Conservation (phyloP, 2,797 vertebrate species). For the Taenioides sp. region DNA sequence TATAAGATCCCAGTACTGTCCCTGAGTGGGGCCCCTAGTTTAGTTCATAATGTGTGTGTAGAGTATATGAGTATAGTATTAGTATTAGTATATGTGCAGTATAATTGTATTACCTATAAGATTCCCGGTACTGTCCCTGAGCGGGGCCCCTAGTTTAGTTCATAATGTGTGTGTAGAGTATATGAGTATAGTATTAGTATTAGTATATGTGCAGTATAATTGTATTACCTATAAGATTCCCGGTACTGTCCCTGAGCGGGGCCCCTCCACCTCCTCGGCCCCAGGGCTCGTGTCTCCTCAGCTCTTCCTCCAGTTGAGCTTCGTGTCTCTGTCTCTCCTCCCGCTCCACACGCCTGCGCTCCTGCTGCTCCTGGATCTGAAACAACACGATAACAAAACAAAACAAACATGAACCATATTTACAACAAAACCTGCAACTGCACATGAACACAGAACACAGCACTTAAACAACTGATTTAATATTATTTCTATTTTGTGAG, state of each 20-base stretch:
- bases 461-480: too few relatives aligned
- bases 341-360: constrained; percentile 78
- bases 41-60: too few relatives aligned
- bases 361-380: constrained; percentile 87
- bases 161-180: too few relatives aligned
- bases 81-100: not conserved
- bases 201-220: not conserved
- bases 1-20: constrained; percentile 66
- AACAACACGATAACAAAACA: not conserved
- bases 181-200: too few relatives aligned
- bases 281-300: constrained; percentile 90
- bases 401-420: not conserved
- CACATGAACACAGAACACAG: too few relatives aligned
- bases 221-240: constrained; percentile 87
- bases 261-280: constrained; percentile 92
- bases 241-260: constrained; percentile 85
- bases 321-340: constrained; percentile 84
- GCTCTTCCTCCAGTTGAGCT: constrained; percentile 86
- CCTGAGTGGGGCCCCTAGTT: constrained; percentile 85
- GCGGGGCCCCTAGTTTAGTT: constrained; percentile 80
- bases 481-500: too few relatives aligned
- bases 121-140: constrained; percentile 76
- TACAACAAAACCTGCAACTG: not conserved
- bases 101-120: constrained; percentile 67
- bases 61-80: too few relatives aligned